Evolutionary conservation across 2,888 invertebrate species (phyloP), one percentile per base, ranked within the genome.

Genomic region (Chironomus tentans): DNA sequence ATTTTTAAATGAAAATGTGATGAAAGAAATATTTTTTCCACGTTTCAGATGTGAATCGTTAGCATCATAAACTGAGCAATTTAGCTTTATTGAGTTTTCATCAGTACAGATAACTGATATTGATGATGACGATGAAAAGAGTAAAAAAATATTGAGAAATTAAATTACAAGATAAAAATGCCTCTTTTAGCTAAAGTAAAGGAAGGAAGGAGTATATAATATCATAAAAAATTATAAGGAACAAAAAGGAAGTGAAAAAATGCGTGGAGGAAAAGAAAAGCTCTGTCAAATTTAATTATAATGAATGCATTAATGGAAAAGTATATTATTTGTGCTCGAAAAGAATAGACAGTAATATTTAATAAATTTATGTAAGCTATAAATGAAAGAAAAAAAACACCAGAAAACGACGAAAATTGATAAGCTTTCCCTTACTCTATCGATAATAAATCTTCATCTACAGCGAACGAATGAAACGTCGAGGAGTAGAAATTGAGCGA

Each of bases 211-310:
- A 38, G 38, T 38, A 38, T 38, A 38, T 38, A 38, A 38, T 38
- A 38, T 38, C 38, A 38, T 10, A 38, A 38, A 38, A 38, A 38
- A 38, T 38, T 38, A 38, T 38, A 38, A 38, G 38, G 38, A 38
- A 38, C 38, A 38, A 38, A 38, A 65, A 65, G 65, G 24, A 74
- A 74, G 74, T 74, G 74, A 68, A 74, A 62, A 24, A 47, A 46
- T 62, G 72, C 21, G 72, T 15, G 46, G 62, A 65, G 15, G 38
- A 13, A 68, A 62, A 68, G 61, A 62, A 65, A 74, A 68, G 48
- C 46, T 46, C 68, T 74, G 74, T 74, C 74, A 74, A 68, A 47
- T 22, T 68, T 74, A 74, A 74, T 74, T 74, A 74, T 72, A 68
- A 74, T 74, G 74, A 71, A 71, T 71, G 71, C 71, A 71, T 61